Base-by-base conservation (phyloP, 1,140 invertebrate species). In the Lamellibrachia luymesi region DNA sequence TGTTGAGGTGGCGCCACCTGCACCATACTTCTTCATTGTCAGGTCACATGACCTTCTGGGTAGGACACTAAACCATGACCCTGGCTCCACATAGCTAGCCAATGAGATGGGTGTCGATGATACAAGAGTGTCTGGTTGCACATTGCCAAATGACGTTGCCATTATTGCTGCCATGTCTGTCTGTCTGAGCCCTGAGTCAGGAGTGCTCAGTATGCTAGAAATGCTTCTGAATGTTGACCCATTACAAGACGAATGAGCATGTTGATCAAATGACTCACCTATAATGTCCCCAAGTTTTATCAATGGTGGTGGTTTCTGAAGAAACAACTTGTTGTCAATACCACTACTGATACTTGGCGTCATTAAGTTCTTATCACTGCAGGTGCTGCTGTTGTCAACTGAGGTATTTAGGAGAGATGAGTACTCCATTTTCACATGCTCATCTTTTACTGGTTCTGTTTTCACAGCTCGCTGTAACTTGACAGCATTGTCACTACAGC, bases 181-280 rank as follows among this genome's bases (percentile, higher is more conserved):
- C 8, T 80, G 64, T 80, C 8, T 22, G 13, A 80, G 64, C 8
- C 2, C 64, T 22, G 64, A 80, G 64, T 80, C 64, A 80, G 64
- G 64, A 10, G 64, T 91, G 91, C 91, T 91, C 91, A 91, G 51
- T 50, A 91, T 91, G 91, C 91, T 91, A n/a, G 49, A 50, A n/a
- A 91, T 91, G 51, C 91, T 91, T 27, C 51, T 91, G 91, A 91
- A 91, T 91, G 91, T 80, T 80, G 64, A 80, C 64, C 64, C 64
- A 22, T 80, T 80, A 80, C 64, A 80, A 4, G 64, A 80, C 64
- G 64, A 80, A 22, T 80, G 64, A 17, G 13, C 13, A 22, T 22
- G 64, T 22, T 80, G 64, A 80, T 80, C 64, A 22, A 80, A 80
- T 22, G 64, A 80, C 5, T 80, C 64, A 17, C 64, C 64, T 22